A percentile compares a stretch with the other conserved stretches of the same genome.
phyloP scores from a whole-genome alignment of 2,888 invertebrate genomes.

The Machimus rusticus region DNA sequence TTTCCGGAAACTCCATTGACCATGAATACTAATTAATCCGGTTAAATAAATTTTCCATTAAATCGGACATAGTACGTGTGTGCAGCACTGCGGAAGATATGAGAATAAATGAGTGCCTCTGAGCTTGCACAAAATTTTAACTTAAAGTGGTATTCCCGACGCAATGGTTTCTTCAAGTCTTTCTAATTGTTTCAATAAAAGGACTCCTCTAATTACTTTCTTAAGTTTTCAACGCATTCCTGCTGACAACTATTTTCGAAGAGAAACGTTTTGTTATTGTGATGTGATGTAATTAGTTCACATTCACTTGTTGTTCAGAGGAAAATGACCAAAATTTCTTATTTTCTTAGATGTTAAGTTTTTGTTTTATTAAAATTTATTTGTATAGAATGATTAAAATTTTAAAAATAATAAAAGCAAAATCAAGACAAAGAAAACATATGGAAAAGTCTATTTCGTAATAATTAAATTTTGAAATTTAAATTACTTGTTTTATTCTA shows the following conservation, averaged over 20 bases:
- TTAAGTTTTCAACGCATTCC: neutral
- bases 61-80: constrained; percentile 40
- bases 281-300: neutral
- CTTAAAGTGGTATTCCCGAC: neutral
- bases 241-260: neutral
- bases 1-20: constrained; percentile 48
- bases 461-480: too few species aligned
- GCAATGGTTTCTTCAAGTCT: neutral
- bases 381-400: too few species aligned
- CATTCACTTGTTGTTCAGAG: neutral
- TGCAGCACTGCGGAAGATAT: constrained; percentile 48
- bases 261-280: neutral
- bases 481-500: too few species aligned
- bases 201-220: neutral
- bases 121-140: constrained; percentile 27
- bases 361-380: too few species aligned
- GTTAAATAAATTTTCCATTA: constrained; percentile 50
- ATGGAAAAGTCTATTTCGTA: too few species aligned
- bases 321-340: neutral
- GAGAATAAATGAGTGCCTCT: constrained; percentile 48
- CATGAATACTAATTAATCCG: constrained; percentile 52
- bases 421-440: too few species aligned
- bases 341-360: neutral
- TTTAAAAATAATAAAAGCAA: too few species aligned
- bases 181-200: neutral